Conservation (phyloP, 2,888 invertebrate genomes). For the Polyploca ridens region DNA sequence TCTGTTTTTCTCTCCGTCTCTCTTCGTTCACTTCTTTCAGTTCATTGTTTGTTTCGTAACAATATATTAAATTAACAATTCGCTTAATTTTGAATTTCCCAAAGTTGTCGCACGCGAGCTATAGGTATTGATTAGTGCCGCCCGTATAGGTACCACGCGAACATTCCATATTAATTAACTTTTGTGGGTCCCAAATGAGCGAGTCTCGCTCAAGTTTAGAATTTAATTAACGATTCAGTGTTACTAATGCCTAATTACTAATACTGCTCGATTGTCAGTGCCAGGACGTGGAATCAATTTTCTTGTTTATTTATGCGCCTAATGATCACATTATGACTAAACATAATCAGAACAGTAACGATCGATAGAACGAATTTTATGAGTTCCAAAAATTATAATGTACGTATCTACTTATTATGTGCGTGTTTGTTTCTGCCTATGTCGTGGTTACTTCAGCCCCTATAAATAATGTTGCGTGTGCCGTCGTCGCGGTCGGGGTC, state of each 20-base stretch:
- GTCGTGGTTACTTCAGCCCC: slow-evolving; percentile 31
- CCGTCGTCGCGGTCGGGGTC: slow-evolving; percentile 31
- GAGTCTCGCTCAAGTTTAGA: slow-evolving; percentile 58
- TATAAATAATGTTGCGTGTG: slow-evolving; percentile 42
- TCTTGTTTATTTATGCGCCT: neutral
- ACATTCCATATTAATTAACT: slow-evolving; percentile 63
- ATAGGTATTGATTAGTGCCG: slow-evolving; percentile 26
- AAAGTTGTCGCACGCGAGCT: slow-evolving; percentile 27
- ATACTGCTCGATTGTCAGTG: slow-evolving; percentile 16
- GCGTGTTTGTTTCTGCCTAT: neutral
- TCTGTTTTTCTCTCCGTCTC: no score
- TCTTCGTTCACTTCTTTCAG: no score
- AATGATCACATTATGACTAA: neutral
- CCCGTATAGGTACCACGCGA: slow-evolving; percentile 28
- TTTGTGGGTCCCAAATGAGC: slow-evolving; percentile 56
- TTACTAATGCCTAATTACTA: slow-evolving; percentile 27
- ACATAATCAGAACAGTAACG: neutral
- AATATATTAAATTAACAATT: slow-evolving; percentile 42
- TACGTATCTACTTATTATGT: neutral
- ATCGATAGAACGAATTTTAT: neutral
- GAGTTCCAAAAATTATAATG: neutral
- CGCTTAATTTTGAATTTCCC: slow-evolving; percentile 12
- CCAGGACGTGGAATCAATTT: neutral
- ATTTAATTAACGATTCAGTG: slow-evolving; percentile 57
- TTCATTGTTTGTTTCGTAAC: neutral